Percentiles rank a stretch among this genome's conserved stretches.
These are phyloP conservation scores for Leptinotarsa tumamoca DNA, from an alignment of 2,888 invertebrate species.

Conservation along the genomic window DNA sequence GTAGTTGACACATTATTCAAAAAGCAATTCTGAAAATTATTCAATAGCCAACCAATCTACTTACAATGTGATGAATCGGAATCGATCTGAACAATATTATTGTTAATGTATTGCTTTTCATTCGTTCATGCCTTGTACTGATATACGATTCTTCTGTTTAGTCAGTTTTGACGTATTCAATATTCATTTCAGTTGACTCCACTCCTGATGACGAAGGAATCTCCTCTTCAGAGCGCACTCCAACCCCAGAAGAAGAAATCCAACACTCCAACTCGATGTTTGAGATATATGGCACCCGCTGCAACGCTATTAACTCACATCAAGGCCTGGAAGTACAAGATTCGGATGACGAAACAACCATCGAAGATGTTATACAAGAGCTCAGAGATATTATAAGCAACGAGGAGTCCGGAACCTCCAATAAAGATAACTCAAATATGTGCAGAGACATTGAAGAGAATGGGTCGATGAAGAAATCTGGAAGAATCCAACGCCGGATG, in stretches of 20 bases:
- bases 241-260: conserved; percentile 78
- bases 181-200: conserved; percentile 70
- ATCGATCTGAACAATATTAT: no score
- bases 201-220: conserved; percentile 91
- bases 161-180: background rate
- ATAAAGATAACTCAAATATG: conserved; percentile 61
- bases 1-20: no score
- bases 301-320: conserved; percentile 68
- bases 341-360: conserved; percentile 82
- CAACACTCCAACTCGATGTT: conserved; percentile 74
- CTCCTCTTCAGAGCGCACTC: conserved; percentile 84
- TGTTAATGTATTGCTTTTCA: no score
- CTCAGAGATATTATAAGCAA: conserved; percentile 86
- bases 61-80: no score
- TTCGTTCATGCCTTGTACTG: background rate
- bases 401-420: conserved; percentile 79
- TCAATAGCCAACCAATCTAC: no score
- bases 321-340: conserved; percentile 53
- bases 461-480: conserved; percentile 58
- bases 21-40: no score
- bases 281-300: conserved; percentile 72
- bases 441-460: conserved; percentile 55
- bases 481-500: conserved; percentile 59
- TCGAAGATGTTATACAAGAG: conserved; percentile 89
- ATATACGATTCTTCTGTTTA: background rate